phyloP scores from a whole-genome alignment of 2,888 invertebrate species.

The Drosophila testacea region DNA sequence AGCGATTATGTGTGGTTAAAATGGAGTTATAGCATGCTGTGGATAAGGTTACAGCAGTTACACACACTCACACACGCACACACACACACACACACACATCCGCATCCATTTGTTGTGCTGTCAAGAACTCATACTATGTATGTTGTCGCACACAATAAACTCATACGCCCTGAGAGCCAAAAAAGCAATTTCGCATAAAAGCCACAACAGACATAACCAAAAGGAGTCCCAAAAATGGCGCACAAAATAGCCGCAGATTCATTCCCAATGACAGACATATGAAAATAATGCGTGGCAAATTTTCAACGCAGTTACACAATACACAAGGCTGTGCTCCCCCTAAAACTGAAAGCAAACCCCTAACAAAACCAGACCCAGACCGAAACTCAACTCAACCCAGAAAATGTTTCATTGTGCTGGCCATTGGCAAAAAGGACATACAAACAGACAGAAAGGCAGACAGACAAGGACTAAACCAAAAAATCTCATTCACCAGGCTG shows the following conservation, averaged over 20 bases:
- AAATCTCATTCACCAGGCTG: constrained; percentile 51
- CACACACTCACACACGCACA: constrained; percentile 15
- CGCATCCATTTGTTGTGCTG: constrained; percentile 7
- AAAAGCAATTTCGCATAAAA: constrained; percentile 76
- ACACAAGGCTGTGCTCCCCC: constrained; percentile 6
- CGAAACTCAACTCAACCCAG: not conserved
- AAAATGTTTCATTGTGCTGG: constrained; percentile 4
- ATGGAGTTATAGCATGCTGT: constrained; percentile 34
- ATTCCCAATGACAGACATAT: constrained; percentile 64
- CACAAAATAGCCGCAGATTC: constrained; percentile 67
- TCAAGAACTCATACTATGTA: not conserved
- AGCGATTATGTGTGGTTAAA: constrained; percentile 33
- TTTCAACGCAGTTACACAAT: constrained; percentile 57
- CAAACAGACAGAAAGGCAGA: constrained; percentile 11
- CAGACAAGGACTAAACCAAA: constrained; percentile 42
- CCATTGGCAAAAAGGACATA: not conserved
- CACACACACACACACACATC: no score
- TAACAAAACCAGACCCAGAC: not conserved
- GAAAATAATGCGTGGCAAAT: constrained; percentile 73
- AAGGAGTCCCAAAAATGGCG: constrained; percentile 40
- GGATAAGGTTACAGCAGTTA: constrained; percentile 27
- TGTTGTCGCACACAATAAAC: constrained; percentile 37
- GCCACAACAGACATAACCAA: constrained; percentile 74
- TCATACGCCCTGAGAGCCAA: constrained; percentile 23
- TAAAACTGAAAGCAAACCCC: not conserved